Evolutionary conservation across 2,113 vertebrate genomes (phyloP).

Genomic region (Manacus vitellinus): DNA sequence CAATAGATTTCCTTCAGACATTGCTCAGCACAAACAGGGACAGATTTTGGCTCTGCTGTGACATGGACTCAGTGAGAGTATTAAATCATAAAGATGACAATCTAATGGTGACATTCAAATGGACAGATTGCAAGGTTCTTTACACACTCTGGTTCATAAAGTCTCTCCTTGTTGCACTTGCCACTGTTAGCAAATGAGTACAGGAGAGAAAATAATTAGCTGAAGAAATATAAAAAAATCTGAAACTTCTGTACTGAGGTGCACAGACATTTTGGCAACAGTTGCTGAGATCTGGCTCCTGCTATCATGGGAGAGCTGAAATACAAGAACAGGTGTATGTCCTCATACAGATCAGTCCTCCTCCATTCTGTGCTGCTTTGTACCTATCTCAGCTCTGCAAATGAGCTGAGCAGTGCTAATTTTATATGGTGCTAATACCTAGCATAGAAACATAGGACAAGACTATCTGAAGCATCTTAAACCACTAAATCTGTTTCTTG

Average conservation of each 20-base stretch:
- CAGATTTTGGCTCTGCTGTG: not conserved
- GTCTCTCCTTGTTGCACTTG: not conserved
- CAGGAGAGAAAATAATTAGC: not conserved
- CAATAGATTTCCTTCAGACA: not conserved
- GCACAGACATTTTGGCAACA: not conserved
- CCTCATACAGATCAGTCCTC: not conserved
- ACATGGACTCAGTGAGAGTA: not conserved
- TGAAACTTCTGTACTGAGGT: not conserved
- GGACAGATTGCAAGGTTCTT: not conserved
- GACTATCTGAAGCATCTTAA: not conserved
- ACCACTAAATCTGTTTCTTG: not conserved
- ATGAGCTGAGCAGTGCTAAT: not conserved
- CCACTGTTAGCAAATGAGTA: not conserved
- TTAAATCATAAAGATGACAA: not conserved
- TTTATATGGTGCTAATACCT: not conserved
- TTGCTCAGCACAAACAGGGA: not conserved
- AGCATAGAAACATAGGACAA: not conserved
- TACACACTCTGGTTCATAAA: not conserved
- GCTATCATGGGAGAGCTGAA: not conserved
- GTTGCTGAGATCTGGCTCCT: not conserved
- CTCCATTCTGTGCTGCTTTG: not conserved
- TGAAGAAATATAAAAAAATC: not conserved
- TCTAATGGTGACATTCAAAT: not conserved
- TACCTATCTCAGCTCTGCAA: not conserved
- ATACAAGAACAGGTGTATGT: not conserved